Evolutionary conservation across 2,797 vertebrate species (phyloP), one percentile per base, ranked within the genome.

Genomic region (Ciconia nigra): DNA sequence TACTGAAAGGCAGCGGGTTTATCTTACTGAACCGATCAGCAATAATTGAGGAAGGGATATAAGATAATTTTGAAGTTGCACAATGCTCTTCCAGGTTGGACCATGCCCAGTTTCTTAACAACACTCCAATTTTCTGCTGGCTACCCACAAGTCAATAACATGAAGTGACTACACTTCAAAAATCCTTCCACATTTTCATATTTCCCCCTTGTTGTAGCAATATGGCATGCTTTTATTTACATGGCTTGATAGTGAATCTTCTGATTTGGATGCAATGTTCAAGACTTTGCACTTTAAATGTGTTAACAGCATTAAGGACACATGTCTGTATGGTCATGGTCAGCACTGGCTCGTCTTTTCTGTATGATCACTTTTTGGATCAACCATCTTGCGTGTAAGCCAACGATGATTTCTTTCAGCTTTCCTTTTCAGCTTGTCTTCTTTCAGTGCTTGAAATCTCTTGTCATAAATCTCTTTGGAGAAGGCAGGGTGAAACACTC

Each of bases 321-420:
- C 10, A n/a, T 2, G 0, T 10, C 1, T 39, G 8, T 33, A 29
- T 11, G 7, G 44, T 62, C 46, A 41, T 11, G 20, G 28, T 46
- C 62, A 92, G 37, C 8, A 4, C 25, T 46, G 37, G 33, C 41
- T 71, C 3, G 0, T 52, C 42, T 82, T 25, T 63, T n/a, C 55
- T 63, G 9, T 39, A 11, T n/a, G 26, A 63, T 61, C 35, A 11
- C 4, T 67, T 14, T 65, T 59, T 55, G 42, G 20, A 70, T 61
- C 28, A 74, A 28, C 13, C 4, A 7, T 44, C 39, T 62, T 72
- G 13, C 28, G 7, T 37, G 24, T 33, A 83, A 80, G 41, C 21
- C 52, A 77, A 10, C 1, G 1, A 54, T 1, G 7, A n/a, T 2
- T 39, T 29, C 47, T 86, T 63, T 46, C 29, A 62, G 7, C 20